phyloP scores from a whole-genome alignment of 2,113 vertebrate species.

The Sphyrna mokarran region DNA sequence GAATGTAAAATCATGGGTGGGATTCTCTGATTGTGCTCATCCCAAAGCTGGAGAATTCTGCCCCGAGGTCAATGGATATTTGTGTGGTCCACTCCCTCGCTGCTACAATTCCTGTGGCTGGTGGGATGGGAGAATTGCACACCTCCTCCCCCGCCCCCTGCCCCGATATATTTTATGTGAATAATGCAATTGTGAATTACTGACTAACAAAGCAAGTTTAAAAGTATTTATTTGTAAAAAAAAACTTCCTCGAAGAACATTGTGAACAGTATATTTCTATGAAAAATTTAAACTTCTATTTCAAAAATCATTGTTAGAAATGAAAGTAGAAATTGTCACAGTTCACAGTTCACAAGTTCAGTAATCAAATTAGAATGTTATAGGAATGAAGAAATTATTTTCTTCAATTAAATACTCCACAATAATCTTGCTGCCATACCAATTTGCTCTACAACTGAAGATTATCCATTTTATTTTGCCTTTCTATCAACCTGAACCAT shows the following conservation, averaged over 20 bases:
- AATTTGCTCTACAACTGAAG: background rate
- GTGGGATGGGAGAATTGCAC: too few relatives aligned
- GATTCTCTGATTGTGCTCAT: too few relatives aligned
- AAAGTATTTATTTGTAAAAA: background rate
- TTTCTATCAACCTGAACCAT: slow-evolving; percentile 23
- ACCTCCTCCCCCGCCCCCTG: too few relatives aligned
- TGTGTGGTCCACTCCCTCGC: too few relatives aligned
- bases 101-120: too few relatives aligned
- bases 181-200: background rate
- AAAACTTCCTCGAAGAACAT: background rate
- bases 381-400: background rate
- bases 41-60: too few relatives aligned
- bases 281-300: background rate
- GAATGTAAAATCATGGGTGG: background rate
- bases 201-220: background rate
- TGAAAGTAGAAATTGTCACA: background rate
- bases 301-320: background rate
- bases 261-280: background rate
- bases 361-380: slow-evolving; percentile 7
- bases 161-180: background rate
- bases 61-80: too few relatives aligned
- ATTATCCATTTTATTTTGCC: slow-evolving; percentile 3
- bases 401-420: background rate
- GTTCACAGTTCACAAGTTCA: slow-evolving; percentile 3
- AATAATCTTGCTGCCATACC: slow-evolving; percentile 1